A percentile compares a stretch with the other conserved stretches of the same genome.
Conservation (phyloP, 1,140 invertebrate genomes). For the Bombus difficillimus region DNA sequence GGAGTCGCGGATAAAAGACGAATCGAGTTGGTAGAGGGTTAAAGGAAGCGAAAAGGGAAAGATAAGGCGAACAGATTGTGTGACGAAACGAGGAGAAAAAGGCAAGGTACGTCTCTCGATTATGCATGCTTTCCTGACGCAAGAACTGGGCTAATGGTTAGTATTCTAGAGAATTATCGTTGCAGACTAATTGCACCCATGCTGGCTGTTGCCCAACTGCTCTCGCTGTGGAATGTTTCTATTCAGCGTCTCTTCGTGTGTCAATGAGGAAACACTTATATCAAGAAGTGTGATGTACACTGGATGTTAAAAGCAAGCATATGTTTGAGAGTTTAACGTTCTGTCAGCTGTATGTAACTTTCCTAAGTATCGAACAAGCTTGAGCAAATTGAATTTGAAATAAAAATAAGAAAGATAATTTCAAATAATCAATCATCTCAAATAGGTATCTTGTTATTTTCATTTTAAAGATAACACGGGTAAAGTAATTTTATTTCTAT, state of each 20-base stretch:
- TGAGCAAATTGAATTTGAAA: too few species aligned
- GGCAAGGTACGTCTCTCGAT: constrained; percentile 32
- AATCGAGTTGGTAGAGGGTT: neutral
- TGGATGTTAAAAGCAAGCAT: neutral
- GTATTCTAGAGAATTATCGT: constrained; percentile 73
- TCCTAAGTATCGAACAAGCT: too few species aligned
- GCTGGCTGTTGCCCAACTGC: constrained; percentile 66
- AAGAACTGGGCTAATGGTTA: constrained; percentile 71
- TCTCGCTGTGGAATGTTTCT: constrained; percentile 32
- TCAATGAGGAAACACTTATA: neutral
- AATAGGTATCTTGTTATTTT: too few species aligned
- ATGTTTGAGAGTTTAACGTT: too few species aligned
- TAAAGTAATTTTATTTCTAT: too few species aligned
- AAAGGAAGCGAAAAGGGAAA: too few species aligned
- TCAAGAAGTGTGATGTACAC: neutral
- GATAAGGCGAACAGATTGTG: neutral
- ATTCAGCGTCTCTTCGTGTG: neutral
- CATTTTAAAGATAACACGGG: too few species aligned
- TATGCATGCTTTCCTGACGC: constrained; percentile 23
- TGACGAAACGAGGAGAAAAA: neutral
- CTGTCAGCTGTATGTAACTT: too few species aligned
- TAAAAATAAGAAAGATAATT: too few species aligned
- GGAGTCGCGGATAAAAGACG: neutral
- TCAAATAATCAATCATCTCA: too few species aligned
- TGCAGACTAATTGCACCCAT: constrained; percentile 69